Percentiles rank a stretch among this genome's conserved stretches.
Conservation (phyloP, 2,888 invertebrate genomes). For the Pocota personata region DNA sequence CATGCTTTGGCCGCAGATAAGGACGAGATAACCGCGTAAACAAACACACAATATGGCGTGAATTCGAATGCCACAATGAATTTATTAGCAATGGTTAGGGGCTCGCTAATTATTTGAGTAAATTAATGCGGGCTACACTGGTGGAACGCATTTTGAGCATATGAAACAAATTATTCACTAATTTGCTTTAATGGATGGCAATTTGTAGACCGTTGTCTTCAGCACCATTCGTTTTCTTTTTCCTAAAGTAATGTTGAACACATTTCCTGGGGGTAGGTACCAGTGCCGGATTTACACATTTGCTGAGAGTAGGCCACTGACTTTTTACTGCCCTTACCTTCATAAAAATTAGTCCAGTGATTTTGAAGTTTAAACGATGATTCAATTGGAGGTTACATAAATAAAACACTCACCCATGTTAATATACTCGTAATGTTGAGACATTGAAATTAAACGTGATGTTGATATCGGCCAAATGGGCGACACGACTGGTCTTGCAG, state of each 20-base stretch:
- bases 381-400: no score
- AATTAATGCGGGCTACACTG: not conserved
- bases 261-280: not conserved
- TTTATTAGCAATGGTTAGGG: conserved; percentile 37
- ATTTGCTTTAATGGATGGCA: conserved; percentile 4
- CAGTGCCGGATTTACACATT: not conserved
- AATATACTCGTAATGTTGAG: no score
- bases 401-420: no score
- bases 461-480: no score
- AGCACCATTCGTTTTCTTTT: not conserved
- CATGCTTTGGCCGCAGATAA: conserved; percentile 28
- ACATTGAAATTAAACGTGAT: no score
- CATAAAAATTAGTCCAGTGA: no score
- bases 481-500: no score
- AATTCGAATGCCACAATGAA: conserved; percentile 42
- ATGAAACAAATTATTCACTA: conserved; percentile 13
- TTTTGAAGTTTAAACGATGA: no score
- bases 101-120: conserved; percentile 33
- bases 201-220: not conserved
- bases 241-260: not conserved
- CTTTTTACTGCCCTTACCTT: no score
- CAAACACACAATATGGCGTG: conserved; percentile 51
- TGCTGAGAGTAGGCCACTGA: not conserved
- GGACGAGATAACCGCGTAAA: conserved; percentile 40
- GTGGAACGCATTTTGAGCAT: conserved; percentile 2